Base-by-base conservation (phyloP, 2,113 vertebrate species). In the Thalassoma bifasciatum region DNA sequence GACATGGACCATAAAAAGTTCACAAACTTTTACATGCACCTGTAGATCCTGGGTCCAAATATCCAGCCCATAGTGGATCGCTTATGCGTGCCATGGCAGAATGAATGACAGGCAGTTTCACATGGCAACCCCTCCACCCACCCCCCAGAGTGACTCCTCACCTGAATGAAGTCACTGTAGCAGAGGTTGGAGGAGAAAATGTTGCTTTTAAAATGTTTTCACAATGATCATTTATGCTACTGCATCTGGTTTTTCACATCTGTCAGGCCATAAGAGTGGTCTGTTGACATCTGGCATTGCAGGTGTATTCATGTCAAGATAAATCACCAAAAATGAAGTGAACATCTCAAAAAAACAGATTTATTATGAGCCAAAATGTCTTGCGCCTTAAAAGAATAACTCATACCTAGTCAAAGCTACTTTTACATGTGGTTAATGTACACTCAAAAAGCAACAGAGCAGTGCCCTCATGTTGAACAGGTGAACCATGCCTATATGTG, bases 141-240 rank as follows among this genome's bases (percentile, higher is more conserved):
- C 26, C 17, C 17, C 10, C 13, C 24, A 14, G n/a, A 17, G 50
- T 75, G 64, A 56, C 80, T 82, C 86, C 86, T 77, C 78, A 89
- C 70, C 83, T 92, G 81, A 90, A 82, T 87, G 40, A 77, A 77
- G 77, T 80, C 73, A 84, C 34, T 72, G 79, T 82, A 16, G 26
- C 64, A 69, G 66, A 69, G 26, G 54, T 75, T 65, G 79, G 69
- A 58, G 51, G 64, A 69, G 67, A 56, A 61, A 53, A 57, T 14
- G 42, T 34, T 49, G 63, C 63, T 65, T 30, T 60, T 66, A 64
- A 57, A 66, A 66, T 69, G 65, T 66, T 57, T 47, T 22, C 72
- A 83, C 75, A 71, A 44, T 61, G 49, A 56, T 66, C 42, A 19
- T 65, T 81, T 79, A 72, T 66, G 66, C 24, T 30, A 24, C 56